These are phyloP conservation scores for Allobates femoralis DNA, from an alignment of 2,797 vertebrate genomes.

Conservation along the genomic window DNA sequence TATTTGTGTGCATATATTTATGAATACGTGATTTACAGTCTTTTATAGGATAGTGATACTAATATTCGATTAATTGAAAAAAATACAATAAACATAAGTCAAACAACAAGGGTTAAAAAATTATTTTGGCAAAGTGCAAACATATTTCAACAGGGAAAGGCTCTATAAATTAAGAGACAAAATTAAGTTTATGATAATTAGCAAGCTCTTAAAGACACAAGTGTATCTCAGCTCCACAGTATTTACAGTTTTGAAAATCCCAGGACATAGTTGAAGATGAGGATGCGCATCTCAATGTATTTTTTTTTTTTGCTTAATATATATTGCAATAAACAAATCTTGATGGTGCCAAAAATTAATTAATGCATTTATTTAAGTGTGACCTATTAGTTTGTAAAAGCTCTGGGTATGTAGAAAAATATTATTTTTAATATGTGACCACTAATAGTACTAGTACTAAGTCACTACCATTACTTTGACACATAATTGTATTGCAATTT, in stretches of 20 bases:
- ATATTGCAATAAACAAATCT: slow-evolving; percentile 43
- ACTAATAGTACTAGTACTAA: neutral
- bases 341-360: slow-evolving; percentile 36
- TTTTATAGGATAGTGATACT: neutral
- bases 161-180: slow-evolving; percentile 53
- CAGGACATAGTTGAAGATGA: slow-evolving; percentile 53
- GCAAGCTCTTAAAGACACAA: slow-evolving; percentile 48
- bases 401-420: neutral
- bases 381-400: neutral
- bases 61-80: neutral
- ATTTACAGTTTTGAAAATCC: slow-evolving; percentile 53
- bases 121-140: slow-evolving; percentile 33
- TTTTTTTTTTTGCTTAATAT: slow-evolving; percentile 25
- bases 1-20: neutral
- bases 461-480: neutral
- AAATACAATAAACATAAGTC: neutral
- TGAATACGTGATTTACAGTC: neutral
- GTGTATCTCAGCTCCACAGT: slow-evolving; percentile 48
- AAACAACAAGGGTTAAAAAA: slow-evolving; percentile 19
- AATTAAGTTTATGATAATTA: slow-evolving; percentile 63
- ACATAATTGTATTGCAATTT: neutral
- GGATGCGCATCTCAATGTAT: slow-evolving; percentile 44
- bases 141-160: slow-evolving; percentile 40
- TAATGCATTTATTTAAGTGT: slow-evolving; percentile 36
- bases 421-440: neutral